Percentiles rank a stretch among this genome's conserved stretches.
phyloP scores from a whole-genome alignment of 1,140 invertebrate species.

The Delia radicum region DNA sequence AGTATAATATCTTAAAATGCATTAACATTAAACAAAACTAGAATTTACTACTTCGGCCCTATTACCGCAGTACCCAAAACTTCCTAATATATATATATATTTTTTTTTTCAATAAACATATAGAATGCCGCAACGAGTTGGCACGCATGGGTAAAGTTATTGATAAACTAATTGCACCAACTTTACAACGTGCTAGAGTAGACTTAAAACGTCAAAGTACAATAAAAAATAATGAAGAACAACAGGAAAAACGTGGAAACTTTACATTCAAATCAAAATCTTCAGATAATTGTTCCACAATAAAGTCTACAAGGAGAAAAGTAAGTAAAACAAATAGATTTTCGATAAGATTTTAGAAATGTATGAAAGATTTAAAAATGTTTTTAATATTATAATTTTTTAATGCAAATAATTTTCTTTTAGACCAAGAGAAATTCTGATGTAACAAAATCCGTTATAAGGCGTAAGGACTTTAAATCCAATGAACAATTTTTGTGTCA shows the following conservation, averaged over 20 bases:
- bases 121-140: slow-evolving; percentile 49
- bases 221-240: neutral
- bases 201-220: neutral
- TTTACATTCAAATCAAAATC: too few species aligned
- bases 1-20: too few species aligned
- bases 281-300: too few species aligned
- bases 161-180: slow-evolving; percentile 44
- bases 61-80: too few species aligned
- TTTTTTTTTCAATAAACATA: neutral
- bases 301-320: neutral
- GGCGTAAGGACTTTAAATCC: slow-evolving; percentile 5
- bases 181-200: slow-evolving; percentile 32
- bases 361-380: too few species aligned
- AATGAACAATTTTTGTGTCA: slow-evolving; percentile 12
- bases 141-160: slow-evolving; percentile 48
- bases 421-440: neutral
- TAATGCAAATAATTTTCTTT: too few species aligned
- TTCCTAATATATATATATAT: too few species aligned
- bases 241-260: neutral
- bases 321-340: too few species aligned
- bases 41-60: too few species aligned
- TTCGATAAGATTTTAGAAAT: too few species aligned
- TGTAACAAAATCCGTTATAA: neutral
- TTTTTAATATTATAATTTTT: too few species aligned
- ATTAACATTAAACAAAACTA: too few species aligned